Base-by-base conservation (phyloP, 92 coral and sea anemone genomes). In the Bergia puertoricense region DNA sequence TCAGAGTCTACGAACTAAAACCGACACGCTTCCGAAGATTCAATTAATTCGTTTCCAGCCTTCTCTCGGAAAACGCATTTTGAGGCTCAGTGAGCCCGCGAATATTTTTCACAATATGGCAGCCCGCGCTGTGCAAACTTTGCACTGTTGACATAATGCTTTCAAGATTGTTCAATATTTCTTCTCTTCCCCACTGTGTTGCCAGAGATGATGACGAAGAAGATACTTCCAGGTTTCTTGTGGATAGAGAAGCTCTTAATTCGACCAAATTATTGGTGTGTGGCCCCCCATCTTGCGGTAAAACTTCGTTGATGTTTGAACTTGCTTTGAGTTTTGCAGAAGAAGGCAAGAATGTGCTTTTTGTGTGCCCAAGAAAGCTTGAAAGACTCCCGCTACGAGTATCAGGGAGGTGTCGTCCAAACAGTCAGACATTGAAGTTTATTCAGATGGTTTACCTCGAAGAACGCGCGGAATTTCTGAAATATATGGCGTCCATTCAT, bases 291-390 rank as follows among this genome's bases (percentile, higher is more conserved):
- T 68, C 85, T n/a, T 88, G 96, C 76, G 99, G 99, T 0, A 96
- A 95, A 85, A 93, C 98, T 11, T 95, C 97, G 2, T 90, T 96
- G 6, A 92, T 96, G 37, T 96, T 96, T 48, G 93, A 94, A 72
- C 92, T 93, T 38, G 99, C 99, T 23, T 56, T 96, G 59, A 93
- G 92, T 50, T 95, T 91, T 81, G 98, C 98, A 20, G 98, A 96
- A 37, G 94, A 96, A 57, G 96, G 91, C 42, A 92, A 91, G 77
- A 56, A 91, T 46, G 99, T 96, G 69, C 91, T 96, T 22, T 96
- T 88, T 46, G 91, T 95, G 38, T 89, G 93, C 78, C 98, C 98
- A 14, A 90, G 84, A 76, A 93, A 92, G 22, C 48, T 92, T 56
- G 82, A 87, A 14, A 91, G 81, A 36, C 95, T 96, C 74, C 99